Conservation (phyloP, 2,797 vertebrate genomes). For the Trematomus bernacchii region DNA sequence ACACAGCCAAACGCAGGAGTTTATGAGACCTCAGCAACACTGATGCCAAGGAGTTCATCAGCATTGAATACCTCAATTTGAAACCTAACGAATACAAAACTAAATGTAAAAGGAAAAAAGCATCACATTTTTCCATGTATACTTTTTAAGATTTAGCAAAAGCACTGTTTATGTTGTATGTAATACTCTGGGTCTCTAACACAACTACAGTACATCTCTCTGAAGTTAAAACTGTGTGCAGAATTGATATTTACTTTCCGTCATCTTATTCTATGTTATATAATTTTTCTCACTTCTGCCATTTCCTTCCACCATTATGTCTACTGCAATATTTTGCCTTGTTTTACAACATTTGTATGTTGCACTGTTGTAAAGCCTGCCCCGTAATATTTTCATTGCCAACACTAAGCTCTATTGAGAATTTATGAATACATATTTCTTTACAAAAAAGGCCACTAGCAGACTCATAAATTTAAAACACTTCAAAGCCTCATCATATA, state of each 20-base stretch:
- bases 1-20: background rate
- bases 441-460: background rate
- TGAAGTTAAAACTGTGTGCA: background rate
- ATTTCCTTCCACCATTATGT: too few species aligned
- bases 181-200: background rate
- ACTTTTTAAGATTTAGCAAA: background rate
- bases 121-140: background rate
- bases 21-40: slow-evolving; percentile 17
- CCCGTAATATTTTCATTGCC: too few species aligned
- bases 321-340: too few species aligned
- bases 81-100: background rate
- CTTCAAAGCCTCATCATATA: background rate
- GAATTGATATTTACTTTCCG: background rate
- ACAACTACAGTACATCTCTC: background rate
- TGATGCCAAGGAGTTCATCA: slow-evolving; percentile 24
- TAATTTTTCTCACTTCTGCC: too few species aligned
- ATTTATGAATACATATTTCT: background rate
- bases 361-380: too few species aligned
- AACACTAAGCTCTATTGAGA: too few species aligned
- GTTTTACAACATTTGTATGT: too few species aligned
- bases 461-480: slow-evolving; percentile 17
- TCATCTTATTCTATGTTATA: too few species aligned
- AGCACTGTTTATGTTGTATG: background rate
- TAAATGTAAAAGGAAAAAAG: background rate
- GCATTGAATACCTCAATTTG: background rate